Percentiles rank a stretch among this genome's conserved stretches.
Evolutionary conservation across 2,113 vertebrate species (phyloP).

Genomic region (Salvelinus namaycush): DNA sequence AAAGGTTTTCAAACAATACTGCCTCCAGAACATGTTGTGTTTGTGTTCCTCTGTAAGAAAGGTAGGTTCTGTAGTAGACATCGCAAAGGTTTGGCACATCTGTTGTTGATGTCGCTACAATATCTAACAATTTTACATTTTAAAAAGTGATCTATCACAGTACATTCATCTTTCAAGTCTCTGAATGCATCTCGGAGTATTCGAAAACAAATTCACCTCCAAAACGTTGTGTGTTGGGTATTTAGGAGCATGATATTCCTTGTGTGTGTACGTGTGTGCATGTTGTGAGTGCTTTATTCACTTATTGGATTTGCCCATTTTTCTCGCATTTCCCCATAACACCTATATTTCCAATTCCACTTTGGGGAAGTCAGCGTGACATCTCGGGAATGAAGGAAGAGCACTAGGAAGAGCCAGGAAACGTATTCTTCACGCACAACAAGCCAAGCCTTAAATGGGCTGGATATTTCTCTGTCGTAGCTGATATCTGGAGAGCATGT

Average conservation of each 20-base stretch:
- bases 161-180: background rate
- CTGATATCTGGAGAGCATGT: conserved; percentile 1
- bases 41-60: too few species aligned
- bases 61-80: too few species aligned
- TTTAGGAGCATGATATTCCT: background rate
- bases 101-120: background rate
- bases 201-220: too few species aligned
- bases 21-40: too few species aligned
- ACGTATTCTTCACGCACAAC: background rate
- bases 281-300: background rate
- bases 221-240: background rate
- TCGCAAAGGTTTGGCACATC: background rate
- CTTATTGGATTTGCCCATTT: background rate
- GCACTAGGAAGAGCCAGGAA: background rate
- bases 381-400: background rate
- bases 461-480: conserved; percentile 12
- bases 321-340: background rate
- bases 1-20: background rate
- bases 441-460: conserved; percentile 13
- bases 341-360: background rate
- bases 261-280: background rate
- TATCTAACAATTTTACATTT: too few species aligned
- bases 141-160: background rate
- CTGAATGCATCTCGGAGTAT: background rate
- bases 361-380: background rate